Evolutionary conservation across 92 coral and sea anemone genomes (phyloP).

Genomic region (Porites evermanni): DNA sequence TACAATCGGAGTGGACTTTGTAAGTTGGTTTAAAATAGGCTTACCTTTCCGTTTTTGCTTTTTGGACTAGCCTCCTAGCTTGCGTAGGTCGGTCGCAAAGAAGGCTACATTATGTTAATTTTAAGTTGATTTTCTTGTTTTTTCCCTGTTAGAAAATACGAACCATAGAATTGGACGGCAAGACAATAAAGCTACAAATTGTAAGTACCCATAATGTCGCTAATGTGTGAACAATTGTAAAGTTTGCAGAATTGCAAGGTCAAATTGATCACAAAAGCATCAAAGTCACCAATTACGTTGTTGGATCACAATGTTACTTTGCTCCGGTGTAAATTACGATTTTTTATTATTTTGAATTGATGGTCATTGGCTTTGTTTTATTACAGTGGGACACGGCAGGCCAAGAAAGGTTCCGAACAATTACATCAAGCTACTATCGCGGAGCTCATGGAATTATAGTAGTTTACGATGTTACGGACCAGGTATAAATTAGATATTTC

Average conservation of each 20-base stretch:
- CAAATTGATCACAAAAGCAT: constrained; percentile 22
- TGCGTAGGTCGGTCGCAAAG: constrained; percentile 24
- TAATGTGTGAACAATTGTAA: not conserved
- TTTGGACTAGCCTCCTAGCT: not conserved
- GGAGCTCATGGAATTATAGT: constrained; percentile 99
- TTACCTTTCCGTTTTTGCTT: not conserved
- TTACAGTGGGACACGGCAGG: constrained; percentile 99
- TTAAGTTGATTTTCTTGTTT: constrained; percentile 21
- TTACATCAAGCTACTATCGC: constrained; percentile 97
- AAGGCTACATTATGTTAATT: constrained; percentile 27
- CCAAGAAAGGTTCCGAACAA: constrained; percentile 97
- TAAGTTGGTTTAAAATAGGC: constrained; percentile 63
- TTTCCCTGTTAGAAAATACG: constrained; percentile 89
- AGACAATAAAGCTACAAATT: constrained; percentile 99
- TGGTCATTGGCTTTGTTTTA: constrained; percentile 37
- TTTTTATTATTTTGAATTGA: constrained; percentile 1
- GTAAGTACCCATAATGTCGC: constrained; percentile 65
- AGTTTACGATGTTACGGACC: constrained; percentile 99
- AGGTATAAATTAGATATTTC: constrained; percentile 57
- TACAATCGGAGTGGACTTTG: constrained; percentile 99
- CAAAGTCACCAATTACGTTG: constrained; percentile 32
- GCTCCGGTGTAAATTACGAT: constrained; percentile 9
- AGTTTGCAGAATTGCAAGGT: constrained; percentile 8
- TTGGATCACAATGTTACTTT: constrained; percentile 29
- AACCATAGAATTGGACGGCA: constrained; percentile 99